Evolutionary conservation across 2,797 vertebrate genomes (phyloP).

Genomic region (Neolamprologus multifasciatus): DNA sequence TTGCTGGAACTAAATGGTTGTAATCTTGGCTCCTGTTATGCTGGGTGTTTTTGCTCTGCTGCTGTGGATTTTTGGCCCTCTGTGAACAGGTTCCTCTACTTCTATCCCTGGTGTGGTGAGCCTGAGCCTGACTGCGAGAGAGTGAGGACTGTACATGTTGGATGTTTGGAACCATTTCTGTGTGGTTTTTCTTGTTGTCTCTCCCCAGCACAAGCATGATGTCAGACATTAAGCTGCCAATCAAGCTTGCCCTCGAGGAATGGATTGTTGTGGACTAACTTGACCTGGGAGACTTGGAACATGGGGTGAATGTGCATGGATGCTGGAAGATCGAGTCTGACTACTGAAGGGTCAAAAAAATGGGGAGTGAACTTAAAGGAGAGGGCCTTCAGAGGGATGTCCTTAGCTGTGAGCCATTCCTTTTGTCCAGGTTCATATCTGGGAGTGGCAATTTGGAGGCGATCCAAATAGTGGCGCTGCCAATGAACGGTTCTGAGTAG

Average conservation of each 20-base stretch:
- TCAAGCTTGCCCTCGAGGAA: neutral
- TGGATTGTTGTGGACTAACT: neutral
- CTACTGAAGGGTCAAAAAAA: accelerated
- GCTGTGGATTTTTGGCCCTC: neutral
- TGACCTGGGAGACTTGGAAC: neutral
- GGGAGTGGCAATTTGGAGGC: accelerated
- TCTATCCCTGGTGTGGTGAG: neutral
- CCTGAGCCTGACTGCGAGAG: accelerated
- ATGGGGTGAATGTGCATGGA: neutral
- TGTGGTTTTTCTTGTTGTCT: neutral
- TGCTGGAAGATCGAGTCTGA: neutral
- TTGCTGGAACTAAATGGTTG: neutral
- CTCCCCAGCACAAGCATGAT: neutral
- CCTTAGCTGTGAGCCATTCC: accelerated
- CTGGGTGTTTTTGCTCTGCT: neutral
- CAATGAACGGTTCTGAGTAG: accelerated
- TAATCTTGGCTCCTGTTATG: neutral
- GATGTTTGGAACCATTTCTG: neutral
- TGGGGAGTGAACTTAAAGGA: neutral
- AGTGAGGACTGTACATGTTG: neutral
- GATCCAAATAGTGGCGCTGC: neutral
- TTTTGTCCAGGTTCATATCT: neutral
- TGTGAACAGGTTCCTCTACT: neutral
- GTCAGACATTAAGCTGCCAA: neutral
- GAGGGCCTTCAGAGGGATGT: neutral